Base-by-base conservation (phyloP, 2,888 invertebrate genomes). In the Odontocerum albicorne region DNA sequence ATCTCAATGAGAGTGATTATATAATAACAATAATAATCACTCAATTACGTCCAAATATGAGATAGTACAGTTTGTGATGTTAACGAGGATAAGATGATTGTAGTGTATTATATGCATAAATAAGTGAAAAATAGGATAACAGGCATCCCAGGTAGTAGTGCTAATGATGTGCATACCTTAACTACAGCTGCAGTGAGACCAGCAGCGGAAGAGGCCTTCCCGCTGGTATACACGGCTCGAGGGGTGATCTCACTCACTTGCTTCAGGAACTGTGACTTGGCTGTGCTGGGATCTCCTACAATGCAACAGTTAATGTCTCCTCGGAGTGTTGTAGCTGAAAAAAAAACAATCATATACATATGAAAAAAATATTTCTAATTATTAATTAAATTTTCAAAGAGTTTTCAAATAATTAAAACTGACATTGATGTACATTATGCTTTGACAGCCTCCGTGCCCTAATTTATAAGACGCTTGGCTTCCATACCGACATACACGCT, bases 171-270 rank as follows among this genome's bases (percentile, higher is more conserved):
- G 4, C 7, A 47, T 64, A 76, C 77, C 74, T 84, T 86, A 0
- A 99, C 97, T 1, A 99, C 99, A 13, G 99, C 99, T 0, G 99
- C 99, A 0, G 99, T 99, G 42, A 99, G 81, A 81, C 99, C 99
- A 45, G 99, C 98, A 0, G 99, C 98, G 2, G 90, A 89, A 0
- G 96, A 97, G 0, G 97, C 99, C 75, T 99, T 99, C 4, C 99
- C 99, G 35, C 96, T 97, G 0, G 99, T 99, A 72, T 99, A 99
- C 3, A 99, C 90, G 0, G 98, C 96, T 19, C 98, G 82, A 0
- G 99, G 98, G 13, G 91, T 88, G 72, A 99, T 95, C 68, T 97
- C 96, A 6, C 95, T 80, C 21, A 91, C 93, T 77, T 91, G 96
- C 75, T 97, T 96, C 36, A 99, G 77, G 62, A 99, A 83, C 70